Base-by-base conservation (phyloP, 2,888 invertebrate genomes). In the Acanthosepion esculentum region DNA sequence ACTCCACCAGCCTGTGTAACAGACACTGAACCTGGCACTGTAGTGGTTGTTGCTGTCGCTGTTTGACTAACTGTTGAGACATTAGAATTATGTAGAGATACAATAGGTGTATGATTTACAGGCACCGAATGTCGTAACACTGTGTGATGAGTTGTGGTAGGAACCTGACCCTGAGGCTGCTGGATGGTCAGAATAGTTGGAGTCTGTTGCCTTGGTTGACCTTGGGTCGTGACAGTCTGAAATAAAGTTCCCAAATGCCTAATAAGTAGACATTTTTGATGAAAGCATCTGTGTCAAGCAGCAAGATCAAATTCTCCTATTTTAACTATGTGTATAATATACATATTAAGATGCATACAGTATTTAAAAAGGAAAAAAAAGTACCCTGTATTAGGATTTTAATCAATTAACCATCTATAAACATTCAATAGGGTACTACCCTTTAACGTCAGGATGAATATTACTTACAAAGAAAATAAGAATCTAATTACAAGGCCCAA, bases 161-260 rank as follows among this genome's bases (percentile, higher is more conserved):
- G 94, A 55, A 96, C 48, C 55, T 94, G 94, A 93, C 94, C 94
- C n/a, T 94, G 95, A 18, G 95, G 95, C 48, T 95, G 96, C 94
- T 96, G 96, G 50, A 96, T 96, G 91, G 96, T 96, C 94, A 97
- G 95, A 94, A 96, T 96, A 33, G 93, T 94, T 94, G 96, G 96
- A 29, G 96, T 95, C 53, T 96, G 95, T 91, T 96, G 94, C 50
- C 96, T 95, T 20, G 95, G 94, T 48, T 95, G 95, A n/a, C 95
- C 94, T 93, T 95, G 95, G 26, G 94, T 94, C 48, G 94, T 94
- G n/a, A 95, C 93, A 29, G 95, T 95, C 95, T 95, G 94, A 94
- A 95, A 91, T 23, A 93, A 94, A 94, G 48, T 78, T 78, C 78
- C 15, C n/a, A 78, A 12, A 78, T 33, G n/a, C 59, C 41, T 41